Percentiles rank a stretch among this genome's conserved stretches.
phyloP scores from a whole-genome alignment of 2,113 vertebrate species.

The Malurus cyaneus region DNA sequence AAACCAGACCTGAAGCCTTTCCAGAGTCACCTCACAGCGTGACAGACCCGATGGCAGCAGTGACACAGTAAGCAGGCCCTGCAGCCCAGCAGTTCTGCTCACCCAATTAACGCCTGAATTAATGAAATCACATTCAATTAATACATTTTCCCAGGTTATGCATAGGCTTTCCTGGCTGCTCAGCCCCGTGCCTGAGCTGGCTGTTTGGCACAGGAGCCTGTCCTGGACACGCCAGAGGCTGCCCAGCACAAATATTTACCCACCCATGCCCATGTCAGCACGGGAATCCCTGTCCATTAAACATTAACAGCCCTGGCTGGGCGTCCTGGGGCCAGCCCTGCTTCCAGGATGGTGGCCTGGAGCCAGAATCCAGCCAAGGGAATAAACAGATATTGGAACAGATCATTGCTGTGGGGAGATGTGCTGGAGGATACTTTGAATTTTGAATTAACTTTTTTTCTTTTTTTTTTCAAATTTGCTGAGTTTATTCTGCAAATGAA shows the following conservation, averaged over 20 bases:
- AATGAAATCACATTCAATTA: neutral
- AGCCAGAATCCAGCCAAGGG: neutral
- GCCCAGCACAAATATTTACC: slow-evolving; percentile 79
- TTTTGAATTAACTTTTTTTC: neutral
- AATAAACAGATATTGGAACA: rapidly evolving
- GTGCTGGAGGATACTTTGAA: neutral
- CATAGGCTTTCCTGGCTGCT: neutral
- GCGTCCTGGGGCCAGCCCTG: neutral
- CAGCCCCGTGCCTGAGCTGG: neutral
- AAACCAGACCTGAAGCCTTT: neutral
- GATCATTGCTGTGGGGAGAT: neutral
- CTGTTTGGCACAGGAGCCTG: neutral
- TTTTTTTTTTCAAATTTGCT: neutral
- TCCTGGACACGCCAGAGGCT: neutral
- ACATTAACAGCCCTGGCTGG: slow-evolving; percentile 9
- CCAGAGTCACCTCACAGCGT: neutral
- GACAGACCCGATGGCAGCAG: neutral
- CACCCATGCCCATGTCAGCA: neutral
- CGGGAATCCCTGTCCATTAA: slow-evolving; percentile 77
- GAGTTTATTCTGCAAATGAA: neutral
- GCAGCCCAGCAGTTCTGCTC: neutral
- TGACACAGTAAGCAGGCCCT: rapidly evolving
- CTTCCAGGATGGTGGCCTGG: rapidly evolving
- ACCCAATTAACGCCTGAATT: neutral
- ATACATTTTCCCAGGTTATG: neutral